These are phyloP conservation scores for Tringa solitaria DNA, from an alignment of 2,113 vertebrate genomes.

Conservation along the genomic window DNA sequence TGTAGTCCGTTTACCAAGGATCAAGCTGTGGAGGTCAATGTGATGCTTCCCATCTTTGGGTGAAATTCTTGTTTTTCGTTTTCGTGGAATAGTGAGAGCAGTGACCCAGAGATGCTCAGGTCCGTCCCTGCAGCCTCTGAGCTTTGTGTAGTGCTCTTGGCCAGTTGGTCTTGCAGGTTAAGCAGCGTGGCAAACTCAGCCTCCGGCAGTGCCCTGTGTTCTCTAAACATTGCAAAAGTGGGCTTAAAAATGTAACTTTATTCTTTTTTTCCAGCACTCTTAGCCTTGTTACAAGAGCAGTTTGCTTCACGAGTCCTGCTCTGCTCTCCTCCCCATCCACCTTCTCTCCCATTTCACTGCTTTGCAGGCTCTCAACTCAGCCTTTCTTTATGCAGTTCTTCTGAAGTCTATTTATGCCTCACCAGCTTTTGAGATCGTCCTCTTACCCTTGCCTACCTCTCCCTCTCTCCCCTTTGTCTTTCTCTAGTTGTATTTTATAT, in stretches of 20 bases:
- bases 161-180: neutral
- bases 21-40: neutral
- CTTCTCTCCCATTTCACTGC: neutral
- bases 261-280: neutral
- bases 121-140: neutral
- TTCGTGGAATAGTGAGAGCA: neutral
- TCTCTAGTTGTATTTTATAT: neutral
- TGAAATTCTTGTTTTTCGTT: neutral
- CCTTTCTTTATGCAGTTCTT: neutral
- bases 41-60: neutral
- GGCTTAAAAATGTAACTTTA: neutral
- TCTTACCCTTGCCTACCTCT: neutral
- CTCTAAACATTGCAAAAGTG: neutral
- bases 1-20: neutral
- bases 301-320: neutral
- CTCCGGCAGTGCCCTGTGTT: neutral
- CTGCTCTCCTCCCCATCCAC: neutral
- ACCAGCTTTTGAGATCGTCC: neutral
- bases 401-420: neutral
- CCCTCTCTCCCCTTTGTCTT: neutral
- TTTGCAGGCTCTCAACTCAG: neutral
- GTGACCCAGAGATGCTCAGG: neutral
- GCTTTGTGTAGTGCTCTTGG: neutral
- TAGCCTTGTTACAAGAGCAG: neutral
- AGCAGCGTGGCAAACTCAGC: neutral